Evolutionary conservation across 2,113 vertebrate genomes (phyloP), one percentile per base, ranked within the genome.

Genomic region (Phalacrocorax aristotelis): DNA sequence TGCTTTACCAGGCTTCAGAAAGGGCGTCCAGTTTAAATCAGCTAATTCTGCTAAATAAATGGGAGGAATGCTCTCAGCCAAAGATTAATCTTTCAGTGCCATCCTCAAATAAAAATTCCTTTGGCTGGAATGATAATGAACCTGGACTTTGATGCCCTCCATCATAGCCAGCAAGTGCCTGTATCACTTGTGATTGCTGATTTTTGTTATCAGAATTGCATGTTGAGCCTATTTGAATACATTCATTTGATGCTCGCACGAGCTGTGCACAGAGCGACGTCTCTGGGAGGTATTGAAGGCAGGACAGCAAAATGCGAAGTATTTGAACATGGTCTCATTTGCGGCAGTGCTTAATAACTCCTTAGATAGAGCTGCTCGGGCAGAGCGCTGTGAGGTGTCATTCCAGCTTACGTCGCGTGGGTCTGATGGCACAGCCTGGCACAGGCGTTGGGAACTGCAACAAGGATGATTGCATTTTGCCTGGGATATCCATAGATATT

Each of bases 41-140:
- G 75, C 93, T 97, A 96, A 97, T 97, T 97, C 97, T 96, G 93
- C 89, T 76, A 78, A 96, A 91, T 72, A 95, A 96, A 94, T 82
- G 90, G 87, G 95, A 93, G 83, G 83, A 84, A 70, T 4, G 68
- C 90, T 97, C 90, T 95, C 92, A 94, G 97, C 95, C 92, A 94
- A 88, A 97, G 97, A 98, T 91, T 92, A 97, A 95, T 97, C 93
- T 96, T 94, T 14, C 16, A 20, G 78, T 97, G 95, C 92, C 87
- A 93, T 96, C 95, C 86, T 87, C 72, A 58, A 68, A 86, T 82
- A 95, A 95, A 93, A 96, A 93, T 95, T 88, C 71, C 36, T 93
- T 69, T 87, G 94, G 36, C 76, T 81, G 51, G 87, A 94, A 74
- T 83, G 95, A 92, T 72, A 66, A 95, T 61, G 95, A 89, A 69